Evolutionary conservation across 2,888 invertebrate species (phyloP).

Genomic region (Sarcophaga carnaria): DNA sequence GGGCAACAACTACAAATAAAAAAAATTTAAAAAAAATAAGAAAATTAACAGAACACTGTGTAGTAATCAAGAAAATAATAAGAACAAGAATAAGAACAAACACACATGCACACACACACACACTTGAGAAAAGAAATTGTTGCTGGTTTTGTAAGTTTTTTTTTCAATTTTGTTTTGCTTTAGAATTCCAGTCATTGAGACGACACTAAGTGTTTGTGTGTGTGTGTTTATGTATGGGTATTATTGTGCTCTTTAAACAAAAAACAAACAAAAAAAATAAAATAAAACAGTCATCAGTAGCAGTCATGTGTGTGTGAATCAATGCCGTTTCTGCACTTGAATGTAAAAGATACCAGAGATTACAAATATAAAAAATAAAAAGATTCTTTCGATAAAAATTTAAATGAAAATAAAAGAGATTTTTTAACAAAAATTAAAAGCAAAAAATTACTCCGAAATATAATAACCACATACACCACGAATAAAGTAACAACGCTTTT

Average conservation of each 20-base stretch:
- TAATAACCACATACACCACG: neutral
- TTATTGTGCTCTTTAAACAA: too few relatives aligned
- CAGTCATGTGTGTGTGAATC: slow-evolving; percentile 51
- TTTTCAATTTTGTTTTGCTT: slow-evolving; percentile 34
- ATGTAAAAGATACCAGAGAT: slow-evolving; percentile 44
- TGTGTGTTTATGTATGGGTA: too few relatives aligned
- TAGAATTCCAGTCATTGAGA: slow-evolving; percentile 54
- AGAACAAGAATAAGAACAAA: neutral
- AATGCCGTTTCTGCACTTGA: slow-evolving; percentile 41
- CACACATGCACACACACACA: too few relatives aligned
- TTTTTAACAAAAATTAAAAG: neutral
- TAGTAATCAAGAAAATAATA: too few relatives aligned
- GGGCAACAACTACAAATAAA: neutral
- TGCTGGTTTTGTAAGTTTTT: neutral
- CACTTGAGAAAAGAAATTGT: neutral
- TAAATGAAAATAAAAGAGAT: neutral
- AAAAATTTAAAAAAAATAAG: neutral
- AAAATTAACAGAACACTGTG: too few relatives aligned
- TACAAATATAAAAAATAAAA: neutral
- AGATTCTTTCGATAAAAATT: neutral
- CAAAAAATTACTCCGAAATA: too few relatives aligned
- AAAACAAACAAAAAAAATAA: too few relatives aligned
- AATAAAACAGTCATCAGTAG: neutral
- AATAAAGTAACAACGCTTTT: too few relatives aligned
- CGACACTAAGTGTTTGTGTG: slow-evolving; percentile 20